These are phyloP conservation scores for Pardosa pseudoannulata DNA, from an alignment of 2,888 invertebrate species.

Conservation along the genomic window DNA sequence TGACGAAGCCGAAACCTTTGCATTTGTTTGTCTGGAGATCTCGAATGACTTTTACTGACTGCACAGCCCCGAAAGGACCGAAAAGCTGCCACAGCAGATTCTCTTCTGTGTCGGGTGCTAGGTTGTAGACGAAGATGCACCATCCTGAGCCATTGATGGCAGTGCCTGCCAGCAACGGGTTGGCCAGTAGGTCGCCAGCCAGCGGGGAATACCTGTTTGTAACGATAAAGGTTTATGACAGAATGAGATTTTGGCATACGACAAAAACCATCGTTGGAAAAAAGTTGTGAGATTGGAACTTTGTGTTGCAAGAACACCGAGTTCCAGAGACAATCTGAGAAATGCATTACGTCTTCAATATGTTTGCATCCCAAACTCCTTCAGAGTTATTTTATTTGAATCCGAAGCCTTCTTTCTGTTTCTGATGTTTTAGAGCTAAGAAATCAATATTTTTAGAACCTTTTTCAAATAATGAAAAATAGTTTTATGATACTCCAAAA, in stretches of 20 bases:
- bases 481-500: no score
- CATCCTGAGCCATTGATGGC: slow-evolving; percentile 75
- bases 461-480: no score
- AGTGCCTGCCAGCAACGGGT: slow-evolving; percentile 74
- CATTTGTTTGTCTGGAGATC: slow-evolving; percentile 97
- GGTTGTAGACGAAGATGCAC: slow-evolving; percentile 91
- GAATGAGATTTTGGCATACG: neutral
- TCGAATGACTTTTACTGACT: slow-evolving; percentile 96
- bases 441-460: no score
- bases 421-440: no score
- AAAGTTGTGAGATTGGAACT: no score
- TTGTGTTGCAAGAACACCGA: no score
- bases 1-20: slow-evolving; percentile 98
- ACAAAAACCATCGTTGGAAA: no score
- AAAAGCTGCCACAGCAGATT: slow-evolving; percentile 95
- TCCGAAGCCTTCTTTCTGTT: no score
- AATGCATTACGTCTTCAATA: no score
- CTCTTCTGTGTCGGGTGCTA: slow-evolving; percentile 94
- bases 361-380: no score
- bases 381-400: no score
- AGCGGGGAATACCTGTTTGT: slow-evolving; percentile 85
- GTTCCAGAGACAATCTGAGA: no score
- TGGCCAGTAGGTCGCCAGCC: slow-evolving; percentile 81
- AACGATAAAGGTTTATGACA: slow-evolving; percentile 6
- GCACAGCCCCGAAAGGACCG: slow-evolving; percentile 97